A percentile compares a stretch with the other conserved stretches of the same genome.
Evolutionary conservation across 2,797 vertebrate genomes (phyloP).

Genomic region (Peromyscus nudipes): DNA sequence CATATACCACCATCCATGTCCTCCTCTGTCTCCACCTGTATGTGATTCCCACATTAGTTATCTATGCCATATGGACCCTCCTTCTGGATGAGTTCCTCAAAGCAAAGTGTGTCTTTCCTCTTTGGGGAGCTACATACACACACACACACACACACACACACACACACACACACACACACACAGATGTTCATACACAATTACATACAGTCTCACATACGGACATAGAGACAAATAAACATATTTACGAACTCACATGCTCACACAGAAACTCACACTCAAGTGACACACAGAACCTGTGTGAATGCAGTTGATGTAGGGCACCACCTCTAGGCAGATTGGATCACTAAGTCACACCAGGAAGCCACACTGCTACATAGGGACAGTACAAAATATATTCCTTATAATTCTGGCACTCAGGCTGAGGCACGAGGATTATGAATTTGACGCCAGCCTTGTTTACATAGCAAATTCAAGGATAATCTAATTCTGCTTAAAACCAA

Average conservation of each 20-base stretch:
- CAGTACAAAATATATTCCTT: not conserved
- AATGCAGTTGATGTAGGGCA: not conserved
- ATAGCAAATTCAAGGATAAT: not conserved
- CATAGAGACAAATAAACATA: not conserved
- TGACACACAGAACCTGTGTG: not conserved
- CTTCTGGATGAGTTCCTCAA: not conserved
- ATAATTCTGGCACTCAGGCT: not conserved
- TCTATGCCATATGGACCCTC: not conserved
- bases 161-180: not conserved
- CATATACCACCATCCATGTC: rapidly evolving
- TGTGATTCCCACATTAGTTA: not conserved
- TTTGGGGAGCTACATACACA: not conserved
- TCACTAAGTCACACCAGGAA: rapidly evolving
- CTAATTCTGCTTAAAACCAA: not conserved
- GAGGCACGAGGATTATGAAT: not conserved
- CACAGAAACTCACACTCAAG: not conserved
- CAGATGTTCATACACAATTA: not conserved
- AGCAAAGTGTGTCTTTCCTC: not conserved
- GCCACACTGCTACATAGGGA: not conserved
- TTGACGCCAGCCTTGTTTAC: not conserved
- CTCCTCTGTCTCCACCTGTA: not conserved
- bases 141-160: not conserved
- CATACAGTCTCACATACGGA: not conserved
- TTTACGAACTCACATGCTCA: not conserved
- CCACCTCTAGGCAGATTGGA: not conserved